These are phyloP conservation scores for Macrosoma leucophasiata DNA, from an alignment of 2,888 invertebrate genomes.

Conservation along the genomic window DNA sequence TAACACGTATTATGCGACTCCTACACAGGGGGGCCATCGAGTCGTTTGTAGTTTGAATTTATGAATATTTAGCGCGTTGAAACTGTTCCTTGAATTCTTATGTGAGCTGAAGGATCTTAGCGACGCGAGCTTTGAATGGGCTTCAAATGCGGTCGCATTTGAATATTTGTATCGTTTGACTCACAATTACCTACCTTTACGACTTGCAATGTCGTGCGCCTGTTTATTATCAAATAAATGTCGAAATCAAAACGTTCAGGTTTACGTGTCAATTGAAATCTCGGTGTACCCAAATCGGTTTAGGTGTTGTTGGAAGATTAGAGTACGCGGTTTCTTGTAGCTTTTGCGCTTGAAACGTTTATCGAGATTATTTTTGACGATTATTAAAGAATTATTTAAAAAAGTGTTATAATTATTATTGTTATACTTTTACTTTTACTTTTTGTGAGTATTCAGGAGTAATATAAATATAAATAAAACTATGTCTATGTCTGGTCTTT, in stretches of 20 bases:
- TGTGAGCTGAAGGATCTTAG: constrained; percentile 28
- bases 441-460: no score
- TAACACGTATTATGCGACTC: constrained; percentile 45
- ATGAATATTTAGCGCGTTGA: constrained; percentile 40
- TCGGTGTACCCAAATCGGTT: constrained; percentile 23
- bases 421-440: no score
- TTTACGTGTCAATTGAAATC: constrained; percentile 13
- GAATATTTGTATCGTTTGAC: constrained; percentile 23
- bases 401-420: no score
- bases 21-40: constrained; percentile 32
- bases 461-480: no score
- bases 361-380: no score
- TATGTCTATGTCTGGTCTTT: no score
- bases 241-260: constrained; percentile 4
- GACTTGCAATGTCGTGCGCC: constrained; percentile 7
- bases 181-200: constrained; percentile 5
- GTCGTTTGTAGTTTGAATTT: constrained; percentile 35
- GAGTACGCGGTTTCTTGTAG: no score
- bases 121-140: constrained; percentile 17
- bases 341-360: no score
- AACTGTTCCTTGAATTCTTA: constrained; percentile 35
- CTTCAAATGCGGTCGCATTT: constrained; percentile 30
- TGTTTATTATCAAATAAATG: constrained; percentile 6
- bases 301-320: no score
- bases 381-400: no score